Base-by-base conservation (phyloP, 1,140 invertebrate genomes). In the Euschistus heros region DNA sequence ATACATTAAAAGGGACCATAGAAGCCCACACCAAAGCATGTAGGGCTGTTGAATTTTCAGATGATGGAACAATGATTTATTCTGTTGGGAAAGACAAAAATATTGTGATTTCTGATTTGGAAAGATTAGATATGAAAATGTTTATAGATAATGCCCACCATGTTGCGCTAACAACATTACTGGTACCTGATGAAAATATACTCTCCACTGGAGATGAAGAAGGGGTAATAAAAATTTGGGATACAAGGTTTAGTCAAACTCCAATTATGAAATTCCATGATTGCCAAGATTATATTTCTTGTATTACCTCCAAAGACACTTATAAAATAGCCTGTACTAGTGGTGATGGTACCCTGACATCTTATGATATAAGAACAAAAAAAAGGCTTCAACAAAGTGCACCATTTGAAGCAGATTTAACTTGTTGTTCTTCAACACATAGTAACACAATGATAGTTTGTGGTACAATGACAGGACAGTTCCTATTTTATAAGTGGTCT, bases 281-380 rank as follows among this genome's bases (percentile, higher is more conserved):
- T 57, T 1, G 2, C 4, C 54, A 57, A 6, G 54, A 57, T 24
- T 57, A 57, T 57, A 18, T 57, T 24, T 57, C 54, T 26, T 57
- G 54, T 57, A 57, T 57, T 24, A 57, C 24, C 10, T 57, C 20
- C 26, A 57, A 57, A 57, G 54, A 57, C 26, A 26, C 54, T 10
- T 57, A 24, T 26, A 57, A 57, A 57, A 26, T 57, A 57, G 54
- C 54, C 14, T 57, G 54, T 26, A 24, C 54, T 57, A 57, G 54
- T 57, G 54, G 54, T 26, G 54, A 57, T 57, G 54, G 54, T 26
- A 57, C 54, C 15, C 54, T 57, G 0, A 24, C 15, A 26, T 24
- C 54, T 17, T 57, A 57, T 57, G 54, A 57, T 14, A 2, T 57
- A 6, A 22, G 54, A 26, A 17, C 54, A 10, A 24, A 24, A 22